phyloP scores from a whole-genome alignment of 2,888 invertebrate species.

The Eupithecia vulgata region DNA sequence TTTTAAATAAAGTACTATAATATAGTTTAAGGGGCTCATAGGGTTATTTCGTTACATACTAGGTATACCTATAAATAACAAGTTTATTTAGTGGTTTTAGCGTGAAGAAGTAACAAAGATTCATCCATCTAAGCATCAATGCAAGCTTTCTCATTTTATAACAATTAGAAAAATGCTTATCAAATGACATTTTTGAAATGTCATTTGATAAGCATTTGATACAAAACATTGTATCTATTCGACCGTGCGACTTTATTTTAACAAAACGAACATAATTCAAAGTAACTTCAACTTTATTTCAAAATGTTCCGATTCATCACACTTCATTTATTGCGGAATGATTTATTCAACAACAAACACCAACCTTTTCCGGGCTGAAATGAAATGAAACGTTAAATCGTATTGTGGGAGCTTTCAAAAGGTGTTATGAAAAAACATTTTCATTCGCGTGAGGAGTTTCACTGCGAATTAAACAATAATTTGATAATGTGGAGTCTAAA shows the following conservation, averaged over 20 bases:
- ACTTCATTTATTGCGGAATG: constrained; percentile 28
- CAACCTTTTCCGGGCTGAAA: constrained; percentile 17
- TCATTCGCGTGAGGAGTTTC: constrained; percentile 47
- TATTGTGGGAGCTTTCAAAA: constrained; percentile 8
- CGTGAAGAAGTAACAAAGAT: too few species aligned
- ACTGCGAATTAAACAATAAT: constrained; percentile 56
- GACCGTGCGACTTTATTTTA: background rate
- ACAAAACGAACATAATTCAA: constrained; percentile 3
- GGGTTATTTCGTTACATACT: too few species aligned
- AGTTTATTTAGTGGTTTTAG: too few species aligned
- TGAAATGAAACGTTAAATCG: constrained; percentile 17
- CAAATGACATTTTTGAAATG: too few species aligned
- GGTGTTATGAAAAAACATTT: constrained; percentile 20
- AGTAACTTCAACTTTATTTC: constrained; percentile 9
- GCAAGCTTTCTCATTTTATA: too few species aligned
- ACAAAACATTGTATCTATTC: background rate
- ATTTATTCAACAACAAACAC: constrained; percentile 30
- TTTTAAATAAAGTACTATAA: too few species aligned
- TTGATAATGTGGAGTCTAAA: background rate
- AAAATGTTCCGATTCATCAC: constrained; percentile 9
- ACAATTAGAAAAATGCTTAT: too few species aligned
- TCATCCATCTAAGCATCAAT: too few species aligned
- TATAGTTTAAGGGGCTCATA: too few species aligned
- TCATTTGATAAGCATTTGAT: too few species aligned
- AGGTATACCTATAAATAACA: too few species aligned